These are phyloP conservation scores for Drosophila truncata DNA, from an alignment of 1,140 invertebrate species.

Conservation along the genomic window DNA sequence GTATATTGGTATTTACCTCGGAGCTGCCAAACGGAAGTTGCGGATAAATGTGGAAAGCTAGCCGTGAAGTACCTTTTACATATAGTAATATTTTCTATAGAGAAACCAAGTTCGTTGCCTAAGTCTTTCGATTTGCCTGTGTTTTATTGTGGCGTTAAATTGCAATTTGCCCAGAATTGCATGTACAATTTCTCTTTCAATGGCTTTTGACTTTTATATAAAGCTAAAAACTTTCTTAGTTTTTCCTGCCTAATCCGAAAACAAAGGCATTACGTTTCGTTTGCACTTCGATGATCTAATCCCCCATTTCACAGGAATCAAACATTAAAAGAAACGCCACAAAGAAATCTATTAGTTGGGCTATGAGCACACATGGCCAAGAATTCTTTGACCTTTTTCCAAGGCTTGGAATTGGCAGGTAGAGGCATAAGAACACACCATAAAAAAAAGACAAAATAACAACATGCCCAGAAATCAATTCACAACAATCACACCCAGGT, in stretches of 20 bases:
- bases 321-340: slow-evolving; percentile 19
- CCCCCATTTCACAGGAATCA: slow-evolving; percentile 38
- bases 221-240: not conserved
- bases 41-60: slow-evolving; percentile 12
- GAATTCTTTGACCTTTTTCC: slow-evolving; percentile 26
- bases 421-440: slow-evolving; percentile 23
- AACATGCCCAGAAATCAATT: slow-evolving; percentile 50
- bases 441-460: slow-evolving; percentile 38
- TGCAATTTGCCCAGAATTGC: not conserved
- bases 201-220: slow-evolving; percentile 4
- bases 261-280: slow-evolving; percentile 13
- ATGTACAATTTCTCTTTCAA: slow-evolving; percentile 5
- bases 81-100: not conserved
- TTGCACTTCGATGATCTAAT: slow-evolving; percentile 30
- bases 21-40: slow-evolving; percentile 63
- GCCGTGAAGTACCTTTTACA: not conserved
- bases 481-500: slow-evolving; percentile 50
- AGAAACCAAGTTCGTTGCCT: slow-evolving; percentile 30
- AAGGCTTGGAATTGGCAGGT: slow-evolving; percentile 43
- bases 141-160: slow-evolving; percentile 7
- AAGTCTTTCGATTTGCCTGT: slow-evolving; percentile 35
- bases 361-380: slow-evolving; percentile 10
- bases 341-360: slow-evolving; percentile 46
- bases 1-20: slow-evolving; percentile 51
- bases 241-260: not conserved